phyloP scores from a whole-genome alignment of 2,797 vertebrate species.

The Pangasius sanitwongsei region DNA sequence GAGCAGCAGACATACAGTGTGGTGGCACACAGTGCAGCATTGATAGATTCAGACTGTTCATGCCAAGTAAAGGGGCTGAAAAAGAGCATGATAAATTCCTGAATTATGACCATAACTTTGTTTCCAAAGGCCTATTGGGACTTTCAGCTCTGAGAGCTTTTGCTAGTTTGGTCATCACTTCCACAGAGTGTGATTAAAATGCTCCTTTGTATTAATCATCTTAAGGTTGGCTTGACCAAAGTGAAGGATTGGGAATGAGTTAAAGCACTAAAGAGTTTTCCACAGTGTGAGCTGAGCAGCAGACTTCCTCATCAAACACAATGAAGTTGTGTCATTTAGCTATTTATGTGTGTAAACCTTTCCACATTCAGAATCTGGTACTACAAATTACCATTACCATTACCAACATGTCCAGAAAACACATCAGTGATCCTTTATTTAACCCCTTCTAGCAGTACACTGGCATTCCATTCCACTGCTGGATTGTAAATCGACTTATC shows the following conservation, averaged over 20 bases:
- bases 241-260: not conserved
- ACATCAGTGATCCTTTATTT: not conserved
- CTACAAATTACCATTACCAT: not conserved
- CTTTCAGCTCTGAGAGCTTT: constrained; percentile 34
- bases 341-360: constrained; percentile 36
- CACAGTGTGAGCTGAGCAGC: constrained; percentile 27
- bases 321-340: constrained; percentile 27
- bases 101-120: constrained; percentile 47
- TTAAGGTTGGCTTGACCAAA: constrained; percentile 37
- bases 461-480: not conserved
- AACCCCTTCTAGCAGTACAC: not conserved
- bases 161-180: constrained; percentile 43
- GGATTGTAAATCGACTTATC: not conserved
- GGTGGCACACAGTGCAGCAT: constrained; percentile 39
- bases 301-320: constrained; percentile 47
- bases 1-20: constrained; percentile 1
- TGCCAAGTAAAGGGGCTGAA: constrained; percentile 35
- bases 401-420: not conserved
- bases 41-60: constrained; percentile 39
- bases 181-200: constrained; percentile 38
- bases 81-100: constrained; percentile 45
- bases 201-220: constrained; percentile 45
- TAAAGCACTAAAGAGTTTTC: constrained; percentile 31
- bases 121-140: constrained; percentile 26
- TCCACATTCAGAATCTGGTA: constrained; percentile 28